These are phyloP conservation scores for Drosophila truncata DNA, from an alignment of 1,140 invertebrate species.

Conservation along the genomic window DNA sequence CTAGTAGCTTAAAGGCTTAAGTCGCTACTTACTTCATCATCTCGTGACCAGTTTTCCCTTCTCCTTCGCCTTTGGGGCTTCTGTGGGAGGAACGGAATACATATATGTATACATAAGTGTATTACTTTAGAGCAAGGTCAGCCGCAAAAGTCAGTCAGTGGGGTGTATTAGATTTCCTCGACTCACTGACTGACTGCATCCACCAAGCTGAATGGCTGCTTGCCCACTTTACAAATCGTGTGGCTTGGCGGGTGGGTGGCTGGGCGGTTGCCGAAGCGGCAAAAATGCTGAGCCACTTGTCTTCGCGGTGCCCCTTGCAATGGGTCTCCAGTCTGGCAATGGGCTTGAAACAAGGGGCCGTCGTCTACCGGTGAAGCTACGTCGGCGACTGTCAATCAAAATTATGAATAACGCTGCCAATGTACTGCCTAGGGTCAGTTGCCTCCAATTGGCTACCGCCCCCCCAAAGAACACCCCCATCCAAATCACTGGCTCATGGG, in stretches of 20 bases:
- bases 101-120: constrained; percentile 1
- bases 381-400: constrained; percentile 73
- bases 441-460: constrained; percentile 47
- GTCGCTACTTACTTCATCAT: constrained; percentile 65
- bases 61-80: constrained; percentile 47
- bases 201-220: not conserved
- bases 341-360: constrained; percentile 8
- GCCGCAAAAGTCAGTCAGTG: constrained; percentile 60
- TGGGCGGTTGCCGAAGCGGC: constrained; percentile 59
- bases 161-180: constrained; percentile 64
- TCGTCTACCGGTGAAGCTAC: constrained; percentile 20
- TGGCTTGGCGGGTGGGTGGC: not conserved
- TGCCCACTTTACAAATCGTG: not conserved
- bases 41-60: constrained; percentile 29
- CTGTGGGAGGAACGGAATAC: constrained; percentile 32
- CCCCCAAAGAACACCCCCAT: constrained; percentile 20
- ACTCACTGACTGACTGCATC: not conserved
- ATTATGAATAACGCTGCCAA: constrained; percentile 68
- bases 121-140: constrained; percentile 70
- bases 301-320: constrained; percentile 27
- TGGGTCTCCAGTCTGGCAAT: constrained; percentile 27
- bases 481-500: constrained; percentile 13
- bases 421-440: constrained; percentile 61
- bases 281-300: constrained; percentile 74
- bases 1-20: constrained; percentile 35